Evolutionary conservation across 2,797 vertebrate genomes (phyloP).

Genomic region (Liparis tanakae): DNA sequence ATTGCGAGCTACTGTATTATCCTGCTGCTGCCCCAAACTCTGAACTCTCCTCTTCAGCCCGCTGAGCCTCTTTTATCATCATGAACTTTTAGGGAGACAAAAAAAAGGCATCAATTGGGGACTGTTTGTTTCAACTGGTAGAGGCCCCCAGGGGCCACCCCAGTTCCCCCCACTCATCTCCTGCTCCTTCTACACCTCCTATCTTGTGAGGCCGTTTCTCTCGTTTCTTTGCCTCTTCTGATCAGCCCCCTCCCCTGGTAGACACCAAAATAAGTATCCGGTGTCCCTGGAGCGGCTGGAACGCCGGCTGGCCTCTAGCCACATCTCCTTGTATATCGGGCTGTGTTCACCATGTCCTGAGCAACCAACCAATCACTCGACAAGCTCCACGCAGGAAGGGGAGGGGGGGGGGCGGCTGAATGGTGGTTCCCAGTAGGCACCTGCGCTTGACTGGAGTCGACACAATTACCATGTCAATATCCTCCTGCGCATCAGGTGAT

Average conservation of each 20-base stretch:
- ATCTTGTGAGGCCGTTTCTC: slow-evolving; percentile 59
- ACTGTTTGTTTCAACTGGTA: slow-evolving; percentile 93
- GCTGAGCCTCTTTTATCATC: slow-evolving; percentile 60
- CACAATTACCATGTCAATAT: slow-evolving; percentile 98
- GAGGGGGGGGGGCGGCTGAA: slow-evolving; percentile 65
- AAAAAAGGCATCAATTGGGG: slow-evolving; percentile 86
- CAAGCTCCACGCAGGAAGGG: slow-evolving; percentile 85
- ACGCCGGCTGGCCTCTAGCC: slow-evolving; percentile 61
- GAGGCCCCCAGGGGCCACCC: slow-evolving; percentile 85
- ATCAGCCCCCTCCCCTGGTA: slow-evolving; percentile 82
- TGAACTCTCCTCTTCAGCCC: slow-evolving; percentile 66
- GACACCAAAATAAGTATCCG: slow-evolving; percentile 91
- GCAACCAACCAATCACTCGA: slow-evolving; percentile 94
- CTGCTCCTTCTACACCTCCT: slow-evolving; percentile 59
- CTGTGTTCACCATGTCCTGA: slow-evolving; percentile 93
- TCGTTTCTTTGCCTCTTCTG: slow-evolving; percentile 73
- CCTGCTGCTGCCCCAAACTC: slow-evolving; percentile 41
- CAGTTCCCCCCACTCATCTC: slow-evolving; percentile 65
- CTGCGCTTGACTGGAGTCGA: slow-evolving; percentile 91
- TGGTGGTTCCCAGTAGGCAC: slow-evolving; percentile 87
- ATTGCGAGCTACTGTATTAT: slow-evolving; percentile 14
- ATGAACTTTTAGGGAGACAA: slow-evolving; percentile 81
- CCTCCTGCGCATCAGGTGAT: slow-evolving; percentile 85
- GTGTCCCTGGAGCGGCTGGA: slow-evolving; percentile 84
- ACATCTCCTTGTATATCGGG: slow-evolving; percentile 90